Evolutionary conservation across 2,888 invertebrate genomes (phyloP).

Genomic region (Diachrysia chrysitis): DNA sequence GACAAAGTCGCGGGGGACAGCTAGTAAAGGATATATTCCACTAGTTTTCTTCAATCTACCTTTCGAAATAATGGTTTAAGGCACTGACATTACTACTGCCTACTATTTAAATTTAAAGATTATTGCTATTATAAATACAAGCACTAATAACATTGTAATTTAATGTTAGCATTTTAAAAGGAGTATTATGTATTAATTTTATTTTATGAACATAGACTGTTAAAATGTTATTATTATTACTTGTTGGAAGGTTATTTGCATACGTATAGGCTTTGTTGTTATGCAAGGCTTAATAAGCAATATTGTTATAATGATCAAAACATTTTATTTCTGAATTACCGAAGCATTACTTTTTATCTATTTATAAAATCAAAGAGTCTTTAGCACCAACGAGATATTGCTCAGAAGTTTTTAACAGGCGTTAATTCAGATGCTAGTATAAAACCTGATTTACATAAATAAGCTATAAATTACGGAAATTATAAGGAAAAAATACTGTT

Average conservation of each 20-base stretch:
- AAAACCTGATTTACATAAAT: not conserved
- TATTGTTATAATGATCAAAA: not conserved
- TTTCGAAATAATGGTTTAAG: no score
- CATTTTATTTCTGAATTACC: not conserved
- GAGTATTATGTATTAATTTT: conserved; percentile 26
- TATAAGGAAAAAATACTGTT: not conserved
- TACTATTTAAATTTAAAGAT: not conserved
- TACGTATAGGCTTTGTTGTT: conserved; percentile 12
- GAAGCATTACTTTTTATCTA: not conserved
- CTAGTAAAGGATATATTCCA: no score
- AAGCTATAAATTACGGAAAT: not conserved
- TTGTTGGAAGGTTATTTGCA: conserved; percentile 22
- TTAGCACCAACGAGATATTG: not conserved
- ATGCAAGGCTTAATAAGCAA: not conserved
- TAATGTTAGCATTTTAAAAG: conserved; percentile 23
- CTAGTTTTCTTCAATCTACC: no score
- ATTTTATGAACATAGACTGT: conserved; percentile 25
- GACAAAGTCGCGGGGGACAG: no score
- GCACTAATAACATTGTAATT: conserved; percentile 9
- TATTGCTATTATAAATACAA: not conserved
- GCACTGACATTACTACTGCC: no score
- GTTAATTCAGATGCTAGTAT: not conserved
- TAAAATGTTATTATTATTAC: conserved; percentile 28
- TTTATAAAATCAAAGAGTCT: not conserved
- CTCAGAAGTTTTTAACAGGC: conserved; percentile 3